These are phyloP conservation scores for Lates calcarifer DNA, from an alignment of 2,113 vertebrate species.

Conservation along the genomic window DNA sequence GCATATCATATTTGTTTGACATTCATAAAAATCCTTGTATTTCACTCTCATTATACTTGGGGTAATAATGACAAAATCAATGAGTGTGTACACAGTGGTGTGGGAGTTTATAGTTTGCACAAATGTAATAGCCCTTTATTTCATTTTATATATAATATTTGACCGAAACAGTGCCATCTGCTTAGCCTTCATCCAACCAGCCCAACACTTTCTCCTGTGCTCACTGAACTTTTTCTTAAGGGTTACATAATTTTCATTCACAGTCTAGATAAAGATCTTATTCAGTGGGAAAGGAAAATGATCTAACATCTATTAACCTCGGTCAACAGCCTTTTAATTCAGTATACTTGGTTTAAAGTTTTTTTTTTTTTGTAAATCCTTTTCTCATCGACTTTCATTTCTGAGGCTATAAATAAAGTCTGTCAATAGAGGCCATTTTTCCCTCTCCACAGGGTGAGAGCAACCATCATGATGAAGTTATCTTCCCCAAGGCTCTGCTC, in stretches of 20 bases:
- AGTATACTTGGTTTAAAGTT: constrained; percentile 23
- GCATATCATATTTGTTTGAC: background rate
- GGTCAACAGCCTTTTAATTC: constrained; percentile 45
- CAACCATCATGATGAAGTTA: constrained; percentile 49
- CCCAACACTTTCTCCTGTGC: constrained; percentile 23
- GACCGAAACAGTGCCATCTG: background rate
- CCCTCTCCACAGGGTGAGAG: constrained; percentile 26
- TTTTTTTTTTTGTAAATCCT: constrained; percentile 2
- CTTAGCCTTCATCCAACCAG: constrained; percentile 28
- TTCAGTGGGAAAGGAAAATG: constrained; percentile 27
- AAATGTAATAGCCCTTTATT: constrained; percentile 12
- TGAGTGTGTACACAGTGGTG: background rate
- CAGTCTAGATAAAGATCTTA: constrained; percentile 49
- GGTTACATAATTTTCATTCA: constrained; percentile 49
- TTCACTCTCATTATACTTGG: background rate
- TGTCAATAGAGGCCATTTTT: constrained; percentile 53
- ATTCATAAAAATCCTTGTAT: background rate
- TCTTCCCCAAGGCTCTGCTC: constrained; percentile 52
- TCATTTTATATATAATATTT: constrained; percentile 10
- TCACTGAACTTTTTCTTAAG: constrained; percentile 23
- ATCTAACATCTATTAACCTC: constrained; percentile 40
- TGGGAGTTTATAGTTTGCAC: constrained; percentile 14
- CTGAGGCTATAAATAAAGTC: constrained; percentile 55
- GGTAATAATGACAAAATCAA: background rate
- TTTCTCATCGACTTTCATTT: constrained; percentile 47